Evolutionary conservation across 1,140 invertebrate species (phyloP).

Genomic region (Drosophila virilis): DNA sequence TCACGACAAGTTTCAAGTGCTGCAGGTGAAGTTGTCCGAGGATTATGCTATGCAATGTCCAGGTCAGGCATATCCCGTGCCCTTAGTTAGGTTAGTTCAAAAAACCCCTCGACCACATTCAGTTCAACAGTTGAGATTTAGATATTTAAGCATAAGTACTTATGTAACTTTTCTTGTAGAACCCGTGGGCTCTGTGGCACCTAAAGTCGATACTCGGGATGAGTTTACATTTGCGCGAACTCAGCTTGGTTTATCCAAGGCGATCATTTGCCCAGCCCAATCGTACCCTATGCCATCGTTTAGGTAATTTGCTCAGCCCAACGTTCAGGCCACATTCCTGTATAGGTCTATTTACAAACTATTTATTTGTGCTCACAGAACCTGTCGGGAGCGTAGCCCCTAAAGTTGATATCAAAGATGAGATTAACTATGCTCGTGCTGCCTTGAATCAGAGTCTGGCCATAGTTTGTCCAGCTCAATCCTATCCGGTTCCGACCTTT

Average conservation of each 20-base stretch:
- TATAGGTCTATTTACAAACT: background rate
- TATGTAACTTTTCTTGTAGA: constrained; percentile 84
- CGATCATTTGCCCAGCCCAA: constrained; percentile 88
- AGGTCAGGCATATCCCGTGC: constrained; percentile 88
- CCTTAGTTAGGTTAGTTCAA: constrained; percentile 87
- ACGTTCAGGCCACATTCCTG: constrained; percentile 43
- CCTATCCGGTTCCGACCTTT: constrained; percentile 87
- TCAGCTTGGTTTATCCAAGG: constrained; percentile 84
- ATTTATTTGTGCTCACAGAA: constrained; percentile 84
- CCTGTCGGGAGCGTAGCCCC: constrained; percentile 89
- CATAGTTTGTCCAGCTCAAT: constrained; percentile 88
- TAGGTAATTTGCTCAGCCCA: constrained; percentile 84
- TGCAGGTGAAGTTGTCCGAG: constrained; percentile 85
- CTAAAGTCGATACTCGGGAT: constrained; percentile 87
- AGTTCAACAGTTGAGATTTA: background rate
- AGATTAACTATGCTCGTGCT: constrained; percentile 68
- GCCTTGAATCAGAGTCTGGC: constrained; percentile 84
- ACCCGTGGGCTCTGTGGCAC: constrained; percentile 89
- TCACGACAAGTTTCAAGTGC: constrained; percentile 86
- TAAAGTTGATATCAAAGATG: constrained; percentile 85
- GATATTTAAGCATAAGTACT: background rate
- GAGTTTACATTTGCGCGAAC: constrained; percentile 83
- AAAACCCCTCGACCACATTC: constrained; percentile 45
- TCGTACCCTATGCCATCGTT: constrained; percentile 87
- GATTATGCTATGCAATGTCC: constrained; percentile 88